These are phyloP conservation scores for Pandemis heparana DNA, from an alignment of 2,888 invertebrate species.

Conservation along the genomic window DNA sequence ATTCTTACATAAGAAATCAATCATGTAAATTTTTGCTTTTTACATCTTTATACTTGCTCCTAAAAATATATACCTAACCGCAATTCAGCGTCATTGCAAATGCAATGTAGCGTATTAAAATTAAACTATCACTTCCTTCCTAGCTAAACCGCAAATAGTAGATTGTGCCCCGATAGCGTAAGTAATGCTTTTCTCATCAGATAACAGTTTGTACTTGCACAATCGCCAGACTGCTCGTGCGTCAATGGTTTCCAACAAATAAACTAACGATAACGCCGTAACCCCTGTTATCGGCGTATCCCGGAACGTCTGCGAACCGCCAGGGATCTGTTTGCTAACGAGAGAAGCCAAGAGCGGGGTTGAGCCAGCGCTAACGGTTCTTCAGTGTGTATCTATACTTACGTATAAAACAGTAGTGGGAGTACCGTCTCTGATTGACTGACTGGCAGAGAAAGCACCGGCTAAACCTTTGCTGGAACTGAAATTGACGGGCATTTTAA, in stretches of 20 bases:
- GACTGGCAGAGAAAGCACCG: too few relatives aligned
- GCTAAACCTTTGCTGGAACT: too few relatives aligned
- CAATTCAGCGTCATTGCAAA: not conserved
- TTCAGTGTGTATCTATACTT: not conserved
- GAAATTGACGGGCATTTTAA: too few relatives aligned
- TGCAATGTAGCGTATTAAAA: not conserved
- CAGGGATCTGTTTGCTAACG: conserved; percentile 71
- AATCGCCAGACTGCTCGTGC: conserved; percentile 77
- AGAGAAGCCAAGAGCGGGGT: conserved; percentile 40
- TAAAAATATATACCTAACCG: not conserved
- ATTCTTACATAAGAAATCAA: too few relatives aligned
- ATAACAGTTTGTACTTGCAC: conserved; percentile 53
- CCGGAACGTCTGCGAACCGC: conserved; percentile 82
- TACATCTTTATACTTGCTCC: too few relatives aligned
- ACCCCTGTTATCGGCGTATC: conserved; percentile 80
- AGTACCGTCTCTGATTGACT: too few relatives aligned
- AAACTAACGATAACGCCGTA: conserved; percentile 75
- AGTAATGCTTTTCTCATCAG: conserved; percentile 36
- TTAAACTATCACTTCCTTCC: conserved; percentile 2
- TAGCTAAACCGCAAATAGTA: conserved; percentile 36
- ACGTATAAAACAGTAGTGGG: too few relatives aligned
- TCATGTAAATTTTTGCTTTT: too few relatives aligned
- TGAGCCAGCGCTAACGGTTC: not conserved
- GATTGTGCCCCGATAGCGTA: conserved; percentile 46
- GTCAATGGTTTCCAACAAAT: conserved; percentile 83